Percentiles rank a stretch among this genome's conserved stretches.
These are phyloP conservation scores for Scelioninae gen. 2 DNA, from an alignment of 2,888 invertebrate species.

Conservation along the genomic window DNA sequence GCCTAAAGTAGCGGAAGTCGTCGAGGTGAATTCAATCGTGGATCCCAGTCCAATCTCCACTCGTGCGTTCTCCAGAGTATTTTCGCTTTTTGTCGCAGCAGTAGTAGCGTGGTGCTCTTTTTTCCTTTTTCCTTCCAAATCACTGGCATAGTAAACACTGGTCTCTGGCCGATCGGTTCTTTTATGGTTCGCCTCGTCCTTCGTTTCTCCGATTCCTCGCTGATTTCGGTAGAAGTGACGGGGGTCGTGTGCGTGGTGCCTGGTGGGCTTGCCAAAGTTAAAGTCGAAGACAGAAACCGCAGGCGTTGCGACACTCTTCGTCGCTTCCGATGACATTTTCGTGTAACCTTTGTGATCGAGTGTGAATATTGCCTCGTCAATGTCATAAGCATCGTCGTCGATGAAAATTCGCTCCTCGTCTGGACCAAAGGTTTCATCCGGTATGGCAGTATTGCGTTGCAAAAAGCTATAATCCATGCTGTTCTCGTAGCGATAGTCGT, in stretches of 20 bases:
- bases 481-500: slow-evolving; percentile 63
- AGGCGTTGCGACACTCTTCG: slow-evolving; percentile 30
- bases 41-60: slow-evolving; percentile 30
- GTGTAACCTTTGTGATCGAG: slow-evolving; percentile 63
- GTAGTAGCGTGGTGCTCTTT: slow-evolving; percentile 46
- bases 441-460: slow-evolving; percentile 67
- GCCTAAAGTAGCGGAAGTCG: slow-evolving; percentile 44
- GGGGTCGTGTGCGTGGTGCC: slow-evolving; percentile 45
- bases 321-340: slow-evolving; percentile 33
- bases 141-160: slow-evolving; percentile 65
- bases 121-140: slow-evolving; percentile 66
- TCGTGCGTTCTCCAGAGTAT: slow-evolving; percentile 42
- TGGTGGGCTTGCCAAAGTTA: slow-evolving; percentile 32
- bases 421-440: slow-evolving; percentile 71
- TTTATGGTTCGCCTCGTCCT: slow-evolving; percentile 75
- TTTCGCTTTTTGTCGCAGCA: slow-evolving; percentile 41
- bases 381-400: slow-evolving; percentile 70
- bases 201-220: slow-evolving; percentile 66
- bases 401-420: slow-evolving; percentile 74
- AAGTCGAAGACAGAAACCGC: slow-evolving; percentile 43
- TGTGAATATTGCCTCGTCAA: slow-evolving; percentile 68
- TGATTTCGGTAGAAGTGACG: slow-evolving; percentile 59
- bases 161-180: slow-evolving; percentile 47
- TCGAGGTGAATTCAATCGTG: slow-evolving; percentile 46
- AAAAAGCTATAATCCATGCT: slow-evolving; percentile 51